A percentile compares a stretch with the other conserved stretches of the same genome.
phyloP scores from a whole-genome alignment of 2,888 invertebrate species.

The Eristalis arbustorum region DNA sequence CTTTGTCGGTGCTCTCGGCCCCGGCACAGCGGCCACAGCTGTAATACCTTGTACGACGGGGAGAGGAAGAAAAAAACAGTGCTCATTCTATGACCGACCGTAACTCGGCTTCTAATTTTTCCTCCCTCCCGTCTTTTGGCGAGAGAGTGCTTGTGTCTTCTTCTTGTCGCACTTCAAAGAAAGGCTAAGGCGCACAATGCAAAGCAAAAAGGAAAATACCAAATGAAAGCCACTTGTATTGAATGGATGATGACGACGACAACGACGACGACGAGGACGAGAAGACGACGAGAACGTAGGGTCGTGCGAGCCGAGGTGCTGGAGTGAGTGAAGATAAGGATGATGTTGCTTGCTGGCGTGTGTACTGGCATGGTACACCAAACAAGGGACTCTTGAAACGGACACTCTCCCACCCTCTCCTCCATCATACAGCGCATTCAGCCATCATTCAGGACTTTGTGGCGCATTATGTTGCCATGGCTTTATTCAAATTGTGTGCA shows the following conservation, averaged over 20 bases:
- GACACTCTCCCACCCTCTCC: slow-evolving; percentile 3
- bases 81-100: slow-evolving; percentile 2
- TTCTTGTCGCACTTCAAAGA: slow-evolving; percentile 52
- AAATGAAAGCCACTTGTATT: slow-evolving; percentile 64
- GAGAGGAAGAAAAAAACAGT: too few species aligned
- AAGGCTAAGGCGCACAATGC: slow-evolving; percentile 9
- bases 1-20: slow-evolving; percentile 18
- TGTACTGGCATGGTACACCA: slow-evolving; percentile 31
- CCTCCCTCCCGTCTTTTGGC: not conserved
- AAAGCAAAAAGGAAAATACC: slow-evolving; percentile 34
- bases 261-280: too few species aligned
- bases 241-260: slow-evolving; percentile 36
- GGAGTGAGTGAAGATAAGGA: slow-evolving; percentile 30
- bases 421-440: slow-evolving; percentile 19
- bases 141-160: slow-evolving; percentile 16
- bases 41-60: slow-evolving; percentile 18
- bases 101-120: slow-evolving; percentile 53
- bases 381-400: slow-evolving; percentile 62
- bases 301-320: too few species aligned
- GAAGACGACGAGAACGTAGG: too few species aligned
- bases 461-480: slow-evolving; percentile 66
- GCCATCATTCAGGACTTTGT: slow-evolving; percentile 64
- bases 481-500: slow-evolving; percentile 59
- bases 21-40: not conserved
- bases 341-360: slow-evolving; percentile 48